Evolutionary conservation across 2,888 invertebrate genomes (phyloP), one percentile per base, ranked within the genome.

Genomic region (Hartigia nigra): DNA sequence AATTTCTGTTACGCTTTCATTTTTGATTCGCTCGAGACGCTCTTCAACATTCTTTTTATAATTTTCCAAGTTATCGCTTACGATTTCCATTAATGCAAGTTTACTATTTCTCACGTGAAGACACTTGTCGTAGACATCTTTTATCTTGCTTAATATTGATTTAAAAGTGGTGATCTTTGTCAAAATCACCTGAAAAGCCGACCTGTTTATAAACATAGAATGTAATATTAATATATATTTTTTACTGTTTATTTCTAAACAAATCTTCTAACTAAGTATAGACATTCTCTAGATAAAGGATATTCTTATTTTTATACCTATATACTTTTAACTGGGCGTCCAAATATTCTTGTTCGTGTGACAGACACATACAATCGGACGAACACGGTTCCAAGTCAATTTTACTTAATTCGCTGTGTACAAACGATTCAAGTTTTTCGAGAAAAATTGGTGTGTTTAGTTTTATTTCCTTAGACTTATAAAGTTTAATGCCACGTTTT

Each of bases 121-220:
- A 31, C 93, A 88, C 78, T 89, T 88, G 81, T 93, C 93, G 80
- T 93, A 93, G 0, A 92, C 91, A 77, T 84, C 86, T 87, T 92
- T 92, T 35, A 93, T 92, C 79, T 91, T 87, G 55, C 75, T 82
- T 1, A 93, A 86, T 70, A 93, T 86, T 55, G 86, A 87, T 32
- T 92, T 91, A 83, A 91, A 92, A 1, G 93, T 92, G 11, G 90
- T 83, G 74, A 92, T 88, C 78, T 87, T 88, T 14, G 88, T 80
- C 75, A 93, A 91, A 72, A 93, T 85, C 14, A 84, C 84, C 32
- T 84, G 84, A 80, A 93, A 92, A 14, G 92, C 93, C 81, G 92
- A 90, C 84, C 87, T 89, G 83, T 92, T 55, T 23, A 9, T 23
- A 55, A 55, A 35, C 9, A 35, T 35, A 35, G 9, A 35, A 9